Evolutionary conservation across 1,140 invertebrate species (phyloP), one percentile per base, ranked within the genome.

Genomic region (Micrasema longulum): DNA sequence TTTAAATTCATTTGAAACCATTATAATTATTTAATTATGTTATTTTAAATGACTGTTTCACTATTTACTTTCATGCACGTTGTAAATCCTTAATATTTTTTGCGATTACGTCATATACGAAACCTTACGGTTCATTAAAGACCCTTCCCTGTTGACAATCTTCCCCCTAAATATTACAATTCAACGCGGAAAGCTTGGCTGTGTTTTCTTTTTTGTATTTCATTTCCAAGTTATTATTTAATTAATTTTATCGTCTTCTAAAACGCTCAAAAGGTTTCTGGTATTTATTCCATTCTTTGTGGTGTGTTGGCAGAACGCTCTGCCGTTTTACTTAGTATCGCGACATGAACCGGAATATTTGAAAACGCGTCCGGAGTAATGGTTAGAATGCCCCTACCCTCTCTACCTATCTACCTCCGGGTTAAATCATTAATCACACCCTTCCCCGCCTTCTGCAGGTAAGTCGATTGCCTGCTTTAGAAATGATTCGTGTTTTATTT

Each of bases 401-500:
- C 60, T 63, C 55, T n/a, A 57, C 60, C 38, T 35, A n/a, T n/a
- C n/a, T 4, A 31, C 26, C 26, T 31, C 7, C 2, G 3, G 65
- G 18, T 23, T 20, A 2, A 41, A 50, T 73, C 66, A 69, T 73
- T 73, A 66, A 69, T 73, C 72, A 73, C 23, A 45, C 38, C 55
- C 72, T 22, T 62, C 23, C 53, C 62, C 50, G 26, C 50, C 47
- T 43, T 47, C 67, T 43, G 47, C 63, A 57, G 57, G 57, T 43
- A 45, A 62, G 71, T 57, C 64, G 60, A 64, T 64, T 47, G 60
- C 41, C 60, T 66, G 60, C 68, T 74, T 70, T 66, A 64, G 47
- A 60, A 69, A 47, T 70, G 36, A 74, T 62, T 66, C 72, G 62
- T 70, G 72, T 70, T 74, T 65, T 70, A 69, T 73, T 53, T 66